Percentiles rank a stretch among this genome's conserved stretches.
These are phyloP conservation scores for Macrocentrus cingulum DNA, from an alignment of 1,140 invertebrate genomes.

Conservation along the genomic window DNA sequence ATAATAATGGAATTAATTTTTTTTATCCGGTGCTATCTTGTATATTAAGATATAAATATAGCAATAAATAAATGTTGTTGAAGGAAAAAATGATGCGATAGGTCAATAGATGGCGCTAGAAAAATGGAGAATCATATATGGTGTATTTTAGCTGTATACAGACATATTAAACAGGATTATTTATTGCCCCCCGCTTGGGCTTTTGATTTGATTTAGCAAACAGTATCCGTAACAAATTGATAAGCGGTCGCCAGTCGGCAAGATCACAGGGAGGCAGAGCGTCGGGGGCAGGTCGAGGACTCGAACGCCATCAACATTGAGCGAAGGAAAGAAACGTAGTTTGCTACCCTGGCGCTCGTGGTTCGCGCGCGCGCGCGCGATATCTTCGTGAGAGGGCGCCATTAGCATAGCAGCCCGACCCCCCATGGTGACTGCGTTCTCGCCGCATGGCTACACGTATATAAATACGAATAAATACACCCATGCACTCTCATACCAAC, in stretches of 20 bases:
- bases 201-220: constrained; percentile 51
- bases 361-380: not conserved
- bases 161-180: constrained; percentile 54
- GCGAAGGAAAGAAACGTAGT: constrained; percentile 18
- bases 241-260: constrained; percentile 51
- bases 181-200: constrained; percentile 42
- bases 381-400: constrained; percentile 52
- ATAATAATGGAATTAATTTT: no score
- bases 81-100: no score
- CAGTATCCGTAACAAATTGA: constrained; percentile 57
- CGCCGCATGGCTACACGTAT: constrained; percentile 42
- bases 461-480: constrained; percentile 31
- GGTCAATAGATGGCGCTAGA: no score
- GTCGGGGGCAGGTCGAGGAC: constrained; percentile 38
- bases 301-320: constrained; percentile 5
- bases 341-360: constrained; percentile 9
- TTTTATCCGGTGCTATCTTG: no score
- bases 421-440: constrained; percentile 45
- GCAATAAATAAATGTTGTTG: no score
- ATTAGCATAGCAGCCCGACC: constrained; percentile 55
- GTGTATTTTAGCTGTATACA: no score
- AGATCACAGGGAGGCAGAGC: constrained; percentile 42
- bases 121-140: no score
- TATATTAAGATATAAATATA: no score
- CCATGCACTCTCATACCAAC: no score